Evolutionary conservation across 1,140 invertebrate genomes (phyloP), one percentile per base, ranked within the genome.

Genomic region (Aphis craccivora): DNA sequence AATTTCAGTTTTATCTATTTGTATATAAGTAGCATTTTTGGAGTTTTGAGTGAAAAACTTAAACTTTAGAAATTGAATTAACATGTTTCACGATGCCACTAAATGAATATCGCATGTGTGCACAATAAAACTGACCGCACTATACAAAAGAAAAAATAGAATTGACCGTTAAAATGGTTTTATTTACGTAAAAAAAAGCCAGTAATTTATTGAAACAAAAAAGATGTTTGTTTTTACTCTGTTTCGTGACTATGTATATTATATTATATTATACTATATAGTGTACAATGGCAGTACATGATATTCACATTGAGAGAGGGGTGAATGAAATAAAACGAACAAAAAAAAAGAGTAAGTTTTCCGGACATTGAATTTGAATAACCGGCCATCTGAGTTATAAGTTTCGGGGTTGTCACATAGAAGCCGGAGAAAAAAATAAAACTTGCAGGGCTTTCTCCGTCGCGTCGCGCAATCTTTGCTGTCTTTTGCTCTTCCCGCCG

Each of bases 281-380:
- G 14, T 48, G 81, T n/a, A 91, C 60, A 81, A 91, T 91, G 30
- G 43, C 8, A 81, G 45, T 76, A 23, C 25, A 76, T 35, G 60
- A 67, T 76, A 76, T 14, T 76, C 45, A 5, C 25, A 30, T 30
- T 35, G 20, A 40, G 55, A 40, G 25, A 20, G 9, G 90, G 9
- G 40, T 6, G 30, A n/a, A 45, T 45, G 37, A 7, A 55, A 35
- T 25, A 35, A 35, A 93, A 43, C 30, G 4, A 22, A 84, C 45
- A 20, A 43, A 35, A 35, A 76, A 76, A 25, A n/a, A 93, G 23
- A 86, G 67, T 83, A 92, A 92, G 91, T 93, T 93, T 86, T 93
- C 91, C 91, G 51, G 91, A 93, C 91, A 93, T 93, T 93, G 91
- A 86, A 93, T 93, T 84, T 86, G 91, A 86, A 93, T 93, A 86